Evolutionary conservation across 35 echinoderm and acorn worm genomes (phyloP), one percentile per base, ranked within the genome.

Genomic region (Apostichopus parvimensis): DNA sequence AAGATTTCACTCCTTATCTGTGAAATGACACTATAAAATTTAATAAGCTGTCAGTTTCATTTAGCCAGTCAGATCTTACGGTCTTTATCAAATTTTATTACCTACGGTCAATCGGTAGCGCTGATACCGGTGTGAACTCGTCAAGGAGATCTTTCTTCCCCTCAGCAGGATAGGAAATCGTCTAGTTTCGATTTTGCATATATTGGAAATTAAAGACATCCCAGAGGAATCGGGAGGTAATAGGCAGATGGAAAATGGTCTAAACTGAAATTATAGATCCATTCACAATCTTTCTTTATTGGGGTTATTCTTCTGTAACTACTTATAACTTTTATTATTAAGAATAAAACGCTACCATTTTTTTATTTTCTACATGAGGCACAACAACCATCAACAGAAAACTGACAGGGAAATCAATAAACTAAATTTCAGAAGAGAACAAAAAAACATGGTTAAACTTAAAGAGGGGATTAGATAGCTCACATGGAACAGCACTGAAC

Each of bases 11-110:
- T 25, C 81, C 56, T 58, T 84, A 84, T 52, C 81, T 84, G 81
- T 84, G 81, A 84, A 84, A 84, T 58, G 81, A 84, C 57, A 84
- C 57, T 59, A 25, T 58, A 84, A 84, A 84, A 84, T n/a, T 84
- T 84, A 84, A 84, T 84, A 58, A 58, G 81, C 81, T 84, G 81
- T 84, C 81, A 84, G 15, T n/a, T 59, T 59, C 57, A 20, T 6
- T 84, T 84, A 84, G 81, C 81, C n/a, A 58, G 81, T 84, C 81
- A 84, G 62, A 25, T 59, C 17, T 18, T 84, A 14, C 81, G 20
- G 81, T 59, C 81, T 58, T 84, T 34, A 54, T 23, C 57, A 59
- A 84, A 56, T 84, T 84, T 84, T 56, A 84, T 84, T 18, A 57
- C 81, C 81, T 84, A n/a, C 17, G 17, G 23, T 84, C 21, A 84